phyloP scores from a whole-genome alignment of 2,888 invertebrate genomes.

The Petrolisthes manimaculis region DNA sequence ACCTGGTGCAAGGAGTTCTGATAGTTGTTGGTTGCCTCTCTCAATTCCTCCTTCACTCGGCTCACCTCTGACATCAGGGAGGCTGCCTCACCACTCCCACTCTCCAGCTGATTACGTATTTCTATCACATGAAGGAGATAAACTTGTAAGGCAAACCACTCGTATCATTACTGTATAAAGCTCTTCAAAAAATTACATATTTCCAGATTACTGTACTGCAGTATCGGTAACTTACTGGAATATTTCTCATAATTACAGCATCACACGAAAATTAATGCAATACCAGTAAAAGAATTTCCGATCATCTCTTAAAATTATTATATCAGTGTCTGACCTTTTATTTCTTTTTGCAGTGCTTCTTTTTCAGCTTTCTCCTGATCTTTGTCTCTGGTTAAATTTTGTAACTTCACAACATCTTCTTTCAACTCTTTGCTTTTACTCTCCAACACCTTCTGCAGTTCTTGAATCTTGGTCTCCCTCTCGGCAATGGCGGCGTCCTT shows the following conservation, averaged over 20 bases:
- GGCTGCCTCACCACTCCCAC: conserved; percentile 25
- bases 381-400: conserved; percentile 24
- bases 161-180: neutral
- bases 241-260: no score
- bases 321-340: conserved; percentile 32
- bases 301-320: neutral
- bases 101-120: conserved; percentile 28
- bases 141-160: neutral
- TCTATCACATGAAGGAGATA: conserved; percentile 14
- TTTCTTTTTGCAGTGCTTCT: conserved; percentile 27
- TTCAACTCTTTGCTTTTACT: conserved; percentile 43
- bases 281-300: no score
- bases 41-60: conserved; percentile 31
- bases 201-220: no score
- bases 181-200: neutral
- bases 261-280: no score
- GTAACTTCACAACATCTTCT: conserved; percentile 34
- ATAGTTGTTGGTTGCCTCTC: neutral
- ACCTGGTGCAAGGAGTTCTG: conserved; percentile 17
- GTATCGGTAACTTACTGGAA: no score
- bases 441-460: conserved; percentile 40
- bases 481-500: conserved; percentile 42
- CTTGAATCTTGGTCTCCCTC: conserved; percentile 38
- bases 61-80: conserved; percentile 22
- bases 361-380: conserved; percentile 40